Evolutionary conservation across 1,140 invertebrate genomes (phyloP), one percentile per base, ranked within the genome.

Genomic region (Drosophila sp.): DNA sequence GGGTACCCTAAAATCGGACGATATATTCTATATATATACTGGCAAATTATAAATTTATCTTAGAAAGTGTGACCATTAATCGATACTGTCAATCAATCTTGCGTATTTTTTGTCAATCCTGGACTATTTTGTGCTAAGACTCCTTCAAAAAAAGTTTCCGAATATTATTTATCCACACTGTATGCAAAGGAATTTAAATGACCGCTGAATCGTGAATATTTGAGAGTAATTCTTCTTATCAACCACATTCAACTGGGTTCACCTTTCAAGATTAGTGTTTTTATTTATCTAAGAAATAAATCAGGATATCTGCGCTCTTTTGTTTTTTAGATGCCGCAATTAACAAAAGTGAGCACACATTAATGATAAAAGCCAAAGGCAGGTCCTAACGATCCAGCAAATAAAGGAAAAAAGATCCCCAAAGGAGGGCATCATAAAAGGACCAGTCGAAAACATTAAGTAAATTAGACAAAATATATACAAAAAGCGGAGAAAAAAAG

Each of bases 311-410:
- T 71, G 27, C 47, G 10, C 17, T 17, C 33, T 54, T 62, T 68
- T 60, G 30, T 63, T 40, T 41, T 66, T n/a, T 55, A 4, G 4
- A 3, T 1, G 57, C 62, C 58, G 74, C 71, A 77, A 77, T 77
- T 77, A 77, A 71, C 56, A 50, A 69, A 77, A 77, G 47, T 77
- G 60, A 76, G 62, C 62, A 77, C 75, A 66, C 74, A 77, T 77
- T 77, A 77, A 66, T 77, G 74, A 57, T 65, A 71, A 71, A 50
- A 40, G 7, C 25, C 23, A 60, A 44, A 62, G 33, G 10, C 60
- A 44, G 41, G 66, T 65, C 66, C 70, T 38, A 67, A 66, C 64
- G 64, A 66, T 60, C 63, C 72, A 64, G 62, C 57, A 25, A 63
- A 64, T 17, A 72, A 65, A 33, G 50, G 30, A 47, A 40, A 17